Percentiles rank a stretch among this genome's conserved stretches.
Evolutionary conservation across 2,888 invertebrate genomes (phyloP).

Genomic region (Tinea semifulvella): DNA sequence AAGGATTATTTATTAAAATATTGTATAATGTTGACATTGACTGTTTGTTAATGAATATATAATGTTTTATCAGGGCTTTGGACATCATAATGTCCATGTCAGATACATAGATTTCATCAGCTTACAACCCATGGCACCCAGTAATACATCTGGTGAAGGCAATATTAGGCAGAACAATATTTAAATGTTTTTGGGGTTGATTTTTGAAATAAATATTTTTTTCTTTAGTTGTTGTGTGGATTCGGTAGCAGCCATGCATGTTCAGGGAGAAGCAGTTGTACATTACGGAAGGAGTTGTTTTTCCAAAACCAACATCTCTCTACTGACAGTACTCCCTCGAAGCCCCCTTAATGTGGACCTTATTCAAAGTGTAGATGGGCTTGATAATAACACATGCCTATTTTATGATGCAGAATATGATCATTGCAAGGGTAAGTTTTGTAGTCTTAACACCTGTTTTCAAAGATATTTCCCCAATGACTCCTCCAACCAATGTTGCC

Average conservation of each 20-base stretch:
- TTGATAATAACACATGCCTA: conserved; percentile 53
- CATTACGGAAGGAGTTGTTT: conserved; percentile 94
- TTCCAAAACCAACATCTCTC: conserved; percentile 79
- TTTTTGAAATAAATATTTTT: conserved; percentile 14
- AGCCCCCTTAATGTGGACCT: conserved; percentile 57
- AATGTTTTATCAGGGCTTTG: too few relatives aligned
- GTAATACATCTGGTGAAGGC: too few relatives aligned
- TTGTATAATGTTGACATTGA: too few relatives aligned
- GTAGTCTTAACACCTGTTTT: too few relatives aligned
- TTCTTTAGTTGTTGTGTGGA: conserved; percentile 86
- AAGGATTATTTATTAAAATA: too few relatives aligned
- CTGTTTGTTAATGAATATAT: too few relatives aligned
- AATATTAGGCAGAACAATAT: background rate
- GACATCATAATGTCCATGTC: too few relatives aligned
- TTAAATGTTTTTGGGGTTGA: background rate
- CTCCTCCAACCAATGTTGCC: too few relatives aligned
- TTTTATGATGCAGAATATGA: conserved; percentile 76
- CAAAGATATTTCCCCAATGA: too few relatives aligned
- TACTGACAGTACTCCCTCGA: conserved; percentile 77
- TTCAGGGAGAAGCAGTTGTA: conserved; percentile 83
- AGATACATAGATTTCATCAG: too few relatives aligned
- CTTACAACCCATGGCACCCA: too few relatives aligned
- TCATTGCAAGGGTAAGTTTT: conserved; percentile 60
- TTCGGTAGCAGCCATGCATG: conserved; percentile 89
- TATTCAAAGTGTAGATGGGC: background rate